Evolutionary conservation across 2,888 invertebrate species (phyloP).

Genomic region (Liodrosophila aerea): DNA sequence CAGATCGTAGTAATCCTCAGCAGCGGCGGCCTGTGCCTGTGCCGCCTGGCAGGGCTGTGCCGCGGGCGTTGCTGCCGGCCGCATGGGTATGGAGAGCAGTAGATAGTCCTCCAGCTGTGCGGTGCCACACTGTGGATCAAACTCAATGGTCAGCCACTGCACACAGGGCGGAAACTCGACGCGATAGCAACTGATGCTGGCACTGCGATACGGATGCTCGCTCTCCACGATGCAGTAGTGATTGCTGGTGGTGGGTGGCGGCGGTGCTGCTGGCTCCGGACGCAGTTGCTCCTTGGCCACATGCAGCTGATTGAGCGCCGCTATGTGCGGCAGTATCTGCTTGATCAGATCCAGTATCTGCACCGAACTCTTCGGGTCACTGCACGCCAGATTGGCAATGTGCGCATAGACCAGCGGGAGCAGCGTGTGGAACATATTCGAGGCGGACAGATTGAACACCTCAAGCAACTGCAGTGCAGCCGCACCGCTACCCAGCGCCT

Average conservation of each 20-base stretch:
- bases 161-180: conserved; percentile 94
- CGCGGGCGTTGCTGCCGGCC: conserved; percentile 45
- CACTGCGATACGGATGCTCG: conserved; percentile 97
- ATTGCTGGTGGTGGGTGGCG: conserved; percentile 87
- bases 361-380: conserved; percentile 94
- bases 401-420: conserved; percentile 93
- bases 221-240: conserved; percentile 97
- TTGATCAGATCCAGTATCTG: conserved; percentile 93
- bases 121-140: conserved; percentile 95
- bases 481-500: conserved; percentile 39
- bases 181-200: conserved; percentile 91
- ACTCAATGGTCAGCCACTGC: conserved; percentile 96
- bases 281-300: conserved; percentile 73
- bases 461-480: conserved; percentile 80
- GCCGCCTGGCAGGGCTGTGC: conserved; percentile 45
- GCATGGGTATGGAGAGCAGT: conserved; percentile 87
- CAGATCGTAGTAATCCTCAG: conserved; percentile 79
- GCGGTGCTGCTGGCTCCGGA: conserved; percentile 73
- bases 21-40: no score
- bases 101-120: conserved; percentile 96
- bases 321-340: conserved; percentile 93
- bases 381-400: conserved; percentile 88
- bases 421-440: conserved; percentile 87
- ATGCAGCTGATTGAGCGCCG: conserved; percentile 89
- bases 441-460: conserved; percentile 81